These are phyloP conservation scores for Ectobius pallidus DNA, from an alignment of 2,888 invertebrate species.

Conservation along the genomic window DNA sequence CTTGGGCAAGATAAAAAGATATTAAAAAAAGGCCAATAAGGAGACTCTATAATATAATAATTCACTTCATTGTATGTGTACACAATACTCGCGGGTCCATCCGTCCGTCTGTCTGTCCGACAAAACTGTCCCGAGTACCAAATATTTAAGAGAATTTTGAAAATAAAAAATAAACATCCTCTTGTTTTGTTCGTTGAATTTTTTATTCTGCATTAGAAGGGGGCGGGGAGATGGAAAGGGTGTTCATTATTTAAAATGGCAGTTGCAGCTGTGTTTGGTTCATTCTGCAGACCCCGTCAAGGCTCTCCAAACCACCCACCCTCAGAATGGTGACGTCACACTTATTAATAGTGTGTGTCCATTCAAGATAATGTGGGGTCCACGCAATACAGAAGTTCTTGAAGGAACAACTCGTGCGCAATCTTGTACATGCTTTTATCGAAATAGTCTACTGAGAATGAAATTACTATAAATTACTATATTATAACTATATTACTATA, in stretches of 20 bases:
- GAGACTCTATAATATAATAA: neutral
- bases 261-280: constrained; percentile 33
- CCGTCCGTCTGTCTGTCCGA: neutral
- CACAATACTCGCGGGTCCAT: constrained; percentile 4
- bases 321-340: constrained; percentile 25
- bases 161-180: neutral
- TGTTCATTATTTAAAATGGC: constrained; percentile 33
- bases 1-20: neutral
- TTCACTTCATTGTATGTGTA: constrained; percentile 1
- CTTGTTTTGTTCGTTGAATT: constrained; percentile 12
- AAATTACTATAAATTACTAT: no score
- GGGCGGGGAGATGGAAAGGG: constrained; percentile 14
- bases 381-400: no score
- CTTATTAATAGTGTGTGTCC: constrained; percentile 25
- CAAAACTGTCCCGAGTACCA: neutral
- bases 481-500: no score
- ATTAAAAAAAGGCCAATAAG: neutral
- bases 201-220: constrained; percentile 1
- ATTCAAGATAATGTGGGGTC: neutral
- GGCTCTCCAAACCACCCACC: neutral
- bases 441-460: no score
- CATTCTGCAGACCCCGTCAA: constrained; percentile 13
- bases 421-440: no score
- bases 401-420: no score
- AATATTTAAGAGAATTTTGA: neutral